phyloP scores from a whole-genome alignment of 2,113 vertebrate genomes.

The Delphinus delphis region DNA sequence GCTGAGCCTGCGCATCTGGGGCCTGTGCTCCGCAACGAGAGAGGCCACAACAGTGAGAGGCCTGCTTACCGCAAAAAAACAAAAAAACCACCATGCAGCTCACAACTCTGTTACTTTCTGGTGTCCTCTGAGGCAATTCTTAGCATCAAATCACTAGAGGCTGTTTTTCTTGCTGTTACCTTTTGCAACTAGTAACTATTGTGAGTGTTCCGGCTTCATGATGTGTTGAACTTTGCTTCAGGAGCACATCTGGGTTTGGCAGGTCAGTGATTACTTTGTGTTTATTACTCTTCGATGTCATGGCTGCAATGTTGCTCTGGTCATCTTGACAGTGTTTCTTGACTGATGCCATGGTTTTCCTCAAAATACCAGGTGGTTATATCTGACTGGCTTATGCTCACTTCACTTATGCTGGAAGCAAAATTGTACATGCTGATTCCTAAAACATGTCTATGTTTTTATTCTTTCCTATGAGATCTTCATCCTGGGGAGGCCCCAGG shows the following conservation, averaged over 20 bases:
- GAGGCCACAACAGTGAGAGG: too few species aligned
- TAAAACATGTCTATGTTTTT: background rate
- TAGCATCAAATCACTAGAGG: background rate
- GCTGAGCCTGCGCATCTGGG: too few species aligned
- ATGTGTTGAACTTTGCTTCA: background rate
- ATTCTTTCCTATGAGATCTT: background rate
- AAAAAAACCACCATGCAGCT: background rate
- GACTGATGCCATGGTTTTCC: background rate
- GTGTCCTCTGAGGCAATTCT: background rate
- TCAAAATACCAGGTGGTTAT: background rate
- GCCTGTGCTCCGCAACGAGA: too few species aligned
- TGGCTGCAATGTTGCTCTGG: background rate
- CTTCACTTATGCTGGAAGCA: background rate
- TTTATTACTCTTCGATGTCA: background rate
- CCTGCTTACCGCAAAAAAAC: too few species aligned
- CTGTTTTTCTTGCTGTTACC: background rate
- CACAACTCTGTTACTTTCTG: background rate
- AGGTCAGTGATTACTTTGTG: background rate
- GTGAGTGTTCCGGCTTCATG: background rate
- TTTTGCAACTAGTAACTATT: background rate
- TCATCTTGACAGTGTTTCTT: slow-evolving; percentile 26
- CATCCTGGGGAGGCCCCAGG: too few species aligned
- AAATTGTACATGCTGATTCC: background rate
- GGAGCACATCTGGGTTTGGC: background rate
- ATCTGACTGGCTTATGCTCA: background rate